Conservation (phyloP, 2,797 vertebrate genomes). For the Cuculus canorus region DNA sequence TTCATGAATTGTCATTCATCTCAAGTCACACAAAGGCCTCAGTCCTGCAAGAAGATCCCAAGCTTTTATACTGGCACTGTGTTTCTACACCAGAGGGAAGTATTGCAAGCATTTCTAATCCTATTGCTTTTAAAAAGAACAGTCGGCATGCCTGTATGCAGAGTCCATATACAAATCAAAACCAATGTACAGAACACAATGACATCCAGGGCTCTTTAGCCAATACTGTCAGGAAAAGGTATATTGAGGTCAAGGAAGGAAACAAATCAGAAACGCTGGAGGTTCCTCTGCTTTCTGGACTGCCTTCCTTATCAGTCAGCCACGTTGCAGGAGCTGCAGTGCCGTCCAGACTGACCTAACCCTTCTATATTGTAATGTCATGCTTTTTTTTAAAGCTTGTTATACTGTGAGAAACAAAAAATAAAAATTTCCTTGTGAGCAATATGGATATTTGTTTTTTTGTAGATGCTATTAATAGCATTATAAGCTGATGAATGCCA, state of each 20-base stretch:
- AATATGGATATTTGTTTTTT: neutral
- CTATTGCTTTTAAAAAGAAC: neutral
- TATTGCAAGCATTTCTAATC: neutral
- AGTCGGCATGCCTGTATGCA: neutral
- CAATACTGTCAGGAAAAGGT: neutral
- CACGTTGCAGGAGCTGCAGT: neutral
- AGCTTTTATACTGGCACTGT: slow-evolving; percentile 41
- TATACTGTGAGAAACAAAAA: neutral
- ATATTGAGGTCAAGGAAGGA: slow-evolving; percentile 18
- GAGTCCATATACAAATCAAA: slow-evolving; percentile 32
- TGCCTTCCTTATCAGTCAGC: neutral
- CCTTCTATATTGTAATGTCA: neutral
- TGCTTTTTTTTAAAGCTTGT: neutral
- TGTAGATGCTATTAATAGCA: neutral
- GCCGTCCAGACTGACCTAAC: neutral
- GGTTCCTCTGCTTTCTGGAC: neutral
- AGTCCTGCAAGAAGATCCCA: neutral
- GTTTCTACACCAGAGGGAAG: slow-evolving; percentile 47
- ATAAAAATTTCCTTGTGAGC: neutral
- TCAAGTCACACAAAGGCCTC: neutral
- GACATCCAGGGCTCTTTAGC: neutral
- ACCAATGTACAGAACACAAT: slow-evolving; percentile 1
- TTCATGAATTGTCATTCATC: neutral
- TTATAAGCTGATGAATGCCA: neutral
- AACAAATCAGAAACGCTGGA: neutral